A percentile compares a stretch with the other conserved stretches of the same genome.
Conservation (phyloP, 2,797 vertebrate genomes). For the Monodelphis domestica region DNA sequence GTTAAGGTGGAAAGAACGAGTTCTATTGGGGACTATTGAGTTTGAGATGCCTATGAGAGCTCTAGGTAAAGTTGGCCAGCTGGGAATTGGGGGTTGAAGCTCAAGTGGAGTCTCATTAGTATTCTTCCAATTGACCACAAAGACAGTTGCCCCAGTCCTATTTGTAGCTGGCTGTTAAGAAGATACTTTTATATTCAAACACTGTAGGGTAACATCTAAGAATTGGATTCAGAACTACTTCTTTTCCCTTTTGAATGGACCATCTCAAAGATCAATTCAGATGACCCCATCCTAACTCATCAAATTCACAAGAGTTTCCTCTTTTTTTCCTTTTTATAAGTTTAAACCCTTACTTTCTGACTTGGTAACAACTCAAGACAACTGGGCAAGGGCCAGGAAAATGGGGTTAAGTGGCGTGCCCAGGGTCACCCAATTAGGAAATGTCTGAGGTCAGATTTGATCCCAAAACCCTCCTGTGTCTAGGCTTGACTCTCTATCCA, state of each 20-base stretch:
- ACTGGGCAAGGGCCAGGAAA: too few relatives aligned
- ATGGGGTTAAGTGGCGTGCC: too few relatives aligned
- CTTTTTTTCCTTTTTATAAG: too few relatives aligned
- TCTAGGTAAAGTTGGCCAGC: background rate
- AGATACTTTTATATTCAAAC: background rate
- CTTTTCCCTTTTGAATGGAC: background rate
- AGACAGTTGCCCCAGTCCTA: background rate
- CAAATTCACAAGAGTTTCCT: background rate
- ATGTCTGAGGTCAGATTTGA: too few relatives aligned
- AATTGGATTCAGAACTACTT: background rate
- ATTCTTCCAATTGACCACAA: background rate
- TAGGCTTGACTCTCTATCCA: too few relatives aligned
- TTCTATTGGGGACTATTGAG: background rate
- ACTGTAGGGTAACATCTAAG: background rate
- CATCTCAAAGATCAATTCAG: background rate
- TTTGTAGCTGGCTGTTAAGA: background rate
- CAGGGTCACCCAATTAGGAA: too few relatives aligned
- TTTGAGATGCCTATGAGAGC: background rate
- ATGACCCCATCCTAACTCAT: background rate
- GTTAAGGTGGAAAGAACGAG: background rate
- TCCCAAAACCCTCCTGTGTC: too few relatives aligned
- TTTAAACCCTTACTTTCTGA: too few relatives aligned
- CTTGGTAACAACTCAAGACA: too few relatives aligned
- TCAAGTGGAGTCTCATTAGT: background rate
- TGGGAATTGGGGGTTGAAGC: background rate